Conservation (phyloP, 2,888 invertebrate genomes). For the Stenolophus ochropezus region DNA sequence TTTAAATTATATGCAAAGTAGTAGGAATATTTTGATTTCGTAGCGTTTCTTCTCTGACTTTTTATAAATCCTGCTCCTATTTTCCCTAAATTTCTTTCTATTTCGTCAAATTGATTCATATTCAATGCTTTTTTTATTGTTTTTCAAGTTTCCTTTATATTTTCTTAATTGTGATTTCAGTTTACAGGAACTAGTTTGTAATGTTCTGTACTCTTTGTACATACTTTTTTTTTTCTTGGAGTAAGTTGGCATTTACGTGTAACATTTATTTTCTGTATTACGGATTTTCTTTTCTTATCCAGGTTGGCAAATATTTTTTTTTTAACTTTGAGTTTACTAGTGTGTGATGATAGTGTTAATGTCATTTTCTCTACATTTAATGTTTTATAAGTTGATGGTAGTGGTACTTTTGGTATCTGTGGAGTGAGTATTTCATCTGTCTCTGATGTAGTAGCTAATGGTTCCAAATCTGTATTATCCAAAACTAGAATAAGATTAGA, state of each 20-base stretch:
- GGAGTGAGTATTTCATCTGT: background rate
- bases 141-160: background rate
- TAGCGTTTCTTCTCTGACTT: background rate
- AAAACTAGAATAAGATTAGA: background rate
- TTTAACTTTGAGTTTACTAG: background rate
- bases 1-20: background rate
- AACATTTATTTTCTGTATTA: conserved; percentile 16
- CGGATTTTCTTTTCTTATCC: background rate
- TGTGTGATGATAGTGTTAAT: background rate
- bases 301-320: background rate
- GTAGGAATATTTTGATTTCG: conserved; percentile 4
- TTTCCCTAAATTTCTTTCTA: conserved; percentile 7
- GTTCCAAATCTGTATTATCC: background rate
- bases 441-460: background rate
- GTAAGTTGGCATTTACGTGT: conserved; percentile 5
- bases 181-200: conserved; percentile 7
- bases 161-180: background rate
- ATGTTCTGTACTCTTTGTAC: conserved; percentile 11
- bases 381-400: background rate
- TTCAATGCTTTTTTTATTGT: conserved; percentile 1
- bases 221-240: background rate
- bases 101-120: background rate
- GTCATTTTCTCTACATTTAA: background rate
- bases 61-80: background rate
- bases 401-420: background rate